A percentile compares a stretch with the other conserved stretches of the same genome.
These are phyloP conservation scores for Melipona quadrifasciata DNA, from an alignment of 1,140 invertebrate species.

Conservation along the genomic window DNA sequence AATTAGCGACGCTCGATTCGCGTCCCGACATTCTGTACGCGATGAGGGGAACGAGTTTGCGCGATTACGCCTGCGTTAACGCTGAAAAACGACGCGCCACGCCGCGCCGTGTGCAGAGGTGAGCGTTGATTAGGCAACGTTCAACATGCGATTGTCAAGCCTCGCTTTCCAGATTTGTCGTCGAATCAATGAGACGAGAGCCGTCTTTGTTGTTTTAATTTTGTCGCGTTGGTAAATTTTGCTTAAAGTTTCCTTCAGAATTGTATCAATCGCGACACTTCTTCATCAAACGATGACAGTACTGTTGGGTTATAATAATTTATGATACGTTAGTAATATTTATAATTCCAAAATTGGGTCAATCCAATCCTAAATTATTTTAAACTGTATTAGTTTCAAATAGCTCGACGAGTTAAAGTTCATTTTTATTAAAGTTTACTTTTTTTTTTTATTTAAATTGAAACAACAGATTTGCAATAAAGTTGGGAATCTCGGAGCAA, in stretches of 20 bases:
- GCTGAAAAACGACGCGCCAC: slow-evolving; percentile 39
- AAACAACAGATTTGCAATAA: neutral
- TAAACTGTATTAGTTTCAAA: too few species aligned
- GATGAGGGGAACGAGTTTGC: slow-evolving; percentile 50
- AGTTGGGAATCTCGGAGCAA: too few species aligned
- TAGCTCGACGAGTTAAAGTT: too few species aligned
- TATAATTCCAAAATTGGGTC: too few species aligned
- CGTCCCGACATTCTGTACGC: slow-evolving; percentile 44
- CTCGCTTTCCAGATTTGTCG: neutral
- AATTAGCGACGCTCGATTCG: slow-evolving; percentile 67
- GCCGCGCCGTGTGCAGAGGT: neutral
- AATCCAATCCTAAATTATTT: too few species aligned
- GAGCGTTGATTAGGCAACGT: slow-evolving; percentile 34
- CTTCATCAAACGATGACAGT: too few species aligned
- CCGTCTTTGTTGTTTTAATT: neutral
- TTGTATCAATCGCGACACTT: too few species aligned
- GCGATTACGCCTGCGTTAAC: slow-evolving; percentile 53
- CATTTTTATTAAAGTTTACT: too few species aligned
- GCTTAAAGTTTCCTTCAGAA: neutral
- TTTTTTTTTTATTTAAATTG: too few species aligned
- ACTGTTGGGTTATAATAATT: too few species aligned
- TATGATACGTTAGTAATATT: too few species aligned
- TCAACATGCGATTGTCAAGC: slow-evolving; percentile 25
- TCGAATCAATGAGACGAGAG: too few species aligned
- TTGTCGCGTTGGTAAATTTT: neutral